Evolutionary conservation across 2,113 vertebrate genomes (phyloP).

Genomic region (Peromyscus maniculatus): DNA sequence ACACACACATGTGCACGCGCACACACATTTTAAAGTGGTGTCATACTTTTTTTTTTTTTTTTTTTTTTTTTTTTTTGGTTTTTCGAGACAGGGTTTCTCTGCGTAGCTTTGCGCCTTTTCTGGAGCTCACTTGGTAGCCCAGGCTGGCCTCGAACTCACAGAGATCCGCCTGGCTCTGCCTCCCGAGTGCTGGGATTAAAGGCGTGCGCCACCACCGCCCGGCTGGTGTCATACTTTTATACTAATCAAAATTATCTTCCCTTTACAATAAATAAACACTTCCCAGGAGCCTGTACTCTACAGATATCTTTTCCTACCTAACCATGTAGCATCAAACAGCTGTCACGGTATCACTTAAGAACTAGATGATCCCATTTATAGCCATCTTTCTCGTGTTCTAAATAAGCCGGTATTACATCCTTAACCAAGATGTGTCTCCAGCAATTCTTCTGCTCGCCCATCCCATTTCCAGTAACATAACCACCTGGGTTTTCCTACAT

Average conservation of each 20-base stretch:
- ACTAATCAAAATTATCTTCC: background rate
- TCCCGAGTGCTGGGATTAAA: too few relatives aligned
- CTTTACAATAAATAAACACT: background rate
- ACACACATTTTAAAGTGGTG: background rate
- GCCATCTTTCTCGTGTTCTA: slow-evolving; percentile 46
- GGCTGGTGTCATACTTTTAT: background rate
- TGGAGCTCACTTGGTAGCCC: too few relatives aligned
- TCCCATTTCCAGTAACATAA: slow-evolving; percentile 90
- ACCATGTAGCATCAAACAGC: background rate
- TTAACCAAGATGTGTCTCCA: slow-evolving; percentile 79
- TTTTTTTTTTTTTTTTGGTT: too few relatives aligned
- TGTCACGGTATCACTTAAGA: background rate
- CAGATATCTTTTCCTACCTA: background rate
- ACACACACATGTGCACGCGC: background rate
- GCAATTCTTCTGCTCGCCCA: slow-evolving; percentile 77
- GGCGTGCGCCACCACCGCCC: too few relatives aligned
- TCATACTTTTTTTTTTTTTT: background rate
- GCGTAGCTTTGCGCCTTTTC: too few relatives aligned
- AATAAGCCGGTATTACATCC: slow-evolving; percentile 46
- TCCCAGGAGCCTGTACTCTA: background rate
- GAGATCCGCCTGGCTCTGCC: too few relatives aligned
- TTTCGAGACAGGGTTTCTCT: too few relatives aligned
- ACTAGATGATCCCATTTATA: background rate
- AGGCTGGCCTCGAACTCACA: too few relatives aligned
- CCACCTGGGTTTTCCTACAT: slow-evolving; percentile 86